phyloP scores from a whole-genome alignment of 2,888 invertebrate species.

The Epinotia ramella region DNA sequence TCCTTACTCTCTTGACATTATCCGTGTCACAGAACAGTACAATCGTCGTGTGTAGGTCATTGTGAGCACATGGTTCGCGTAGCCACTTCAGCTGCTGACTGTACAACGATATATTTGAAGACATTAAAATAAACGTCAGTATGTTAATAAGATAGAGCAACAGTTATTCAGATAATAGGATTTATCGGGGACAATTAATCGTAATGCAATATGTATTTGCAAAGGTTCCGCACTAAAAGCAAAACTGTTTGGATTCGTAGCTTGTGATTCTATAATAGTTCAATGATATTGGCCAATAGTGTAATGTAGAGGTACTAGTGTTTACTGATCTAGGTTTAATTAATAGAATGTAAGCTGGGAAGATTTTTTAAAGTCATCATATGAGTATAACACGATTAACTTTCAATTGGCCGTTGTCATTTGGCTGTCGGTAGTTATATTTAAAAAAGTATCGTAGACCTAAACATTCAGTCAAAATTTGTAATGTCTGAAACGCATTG shows the following conservation, averaged over 20 bases:
- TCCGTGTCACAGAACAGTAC: too few species aligned
- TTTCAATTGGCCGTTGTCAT: conserved; percentile 17
- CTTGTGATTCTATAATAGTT: conserved; percentile 6
- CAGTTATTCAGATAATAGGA: neutral
- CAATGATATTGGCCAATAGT: conserved; percentile 48
- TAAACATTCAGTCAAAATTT: neutral
- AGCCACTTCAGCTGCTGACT: too few species aligned
- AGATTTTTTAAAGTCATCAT: conserved; percentile 29
- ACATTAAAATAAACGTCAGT: neutral
- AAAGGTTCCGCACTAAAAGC: neutral
- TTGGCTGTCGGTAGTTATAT: conserved; percentile 17
- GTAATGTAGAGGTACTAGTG: conserved; percentile 56
- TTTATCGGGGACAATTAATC: neutral
- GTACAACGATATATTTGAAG: neutral
- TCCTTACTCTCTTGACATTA: too few species aligned
- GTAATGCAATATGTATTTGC: neutral
- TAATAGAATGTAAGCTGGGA: conserved; percentile 64
- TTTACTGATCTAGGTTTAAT: conserved; percentile 61
- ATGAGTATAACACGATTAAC: conserved; percentile 24
- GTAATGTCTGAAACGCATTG: neutral
- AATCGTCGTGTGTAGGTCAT: too few species aligned
- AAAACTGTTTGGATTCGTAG: neutral
- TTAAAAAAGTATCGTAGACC: neutral
- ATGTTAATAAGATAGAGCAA: conserved; percentile 6
- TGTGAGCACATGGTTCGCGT: too few species aligned